These are phyloP conservation scores for Hermodice carunculata DNA, from an alignment of 2,888 invertebrate species.

Conservation along the genomic window DNA sequence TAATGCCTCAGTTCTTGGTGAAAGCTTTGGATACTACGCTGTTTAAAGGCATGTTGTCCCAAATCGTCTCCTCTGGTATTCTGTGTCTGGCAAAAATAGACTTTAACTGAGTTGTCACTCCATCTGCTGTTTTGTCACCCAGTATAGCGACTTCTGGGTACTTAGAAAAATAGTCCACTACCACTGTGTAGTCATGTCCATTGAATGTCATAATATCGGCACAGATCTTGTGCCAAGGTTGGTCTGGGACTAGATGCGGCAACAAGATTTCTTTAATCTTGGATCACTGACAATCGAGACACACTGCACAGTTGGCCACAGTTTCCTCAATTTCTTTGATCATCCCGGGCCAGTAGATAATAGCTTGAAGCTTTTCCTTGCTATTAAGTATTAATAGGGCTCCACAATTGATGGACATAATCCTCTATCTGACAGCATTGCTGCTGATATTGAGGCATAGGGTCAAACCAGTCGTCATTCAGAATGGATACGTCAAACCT, in stretches of 20 bases:
- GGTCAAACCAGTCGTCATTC: too few species aligned
- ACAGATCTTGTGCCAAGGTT: constrained; percentile 36
- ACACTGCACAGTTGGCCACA: constrained; percentile 10
- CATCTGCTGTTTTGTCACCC: constrained; percentile 29
- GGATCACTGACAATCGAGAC: neutral
- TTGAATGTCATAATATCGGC: constrained; percentile 27
- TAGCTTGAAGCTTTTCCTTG: too few species aligned
- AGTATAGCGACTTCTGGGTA: constrained; percentile 37
- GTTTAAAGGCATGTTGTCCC: constrained; percentile 38
- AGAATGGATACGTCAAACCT: too few species aligned
- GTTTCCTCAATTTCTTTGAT: constrained; percentile 15
- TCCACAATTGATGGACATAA: too few species aligned
- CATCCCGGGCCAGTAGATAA: constrained; percentile 31
- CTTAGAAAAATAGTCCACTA: constrained; percentile 42
- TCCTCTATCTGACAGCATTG: too few species aligned
- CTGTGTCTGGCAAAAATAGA: constrained; percentile 35
- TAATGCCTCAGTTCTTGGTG: constrained; percentile 23
- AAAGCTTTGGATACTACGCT: constrained; percentile 21
- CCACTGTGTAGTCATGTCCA: constrained; percentile 30
- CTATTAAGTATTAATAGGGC: too few species aligned
- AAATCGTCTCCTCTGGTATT: constrained; percentile 33
- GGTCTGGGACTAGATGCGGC: constrained; percentile 19
- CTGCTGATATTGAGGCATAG: too few species aligned
- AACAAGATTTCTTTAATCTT: constrained; percentile 24
- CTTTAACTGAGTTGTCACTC: constrained; percentile 27